Evolutionary conservation across 2,888 invertebrate genomes (phyloP), one percentile per base, ranked within the genome.

Genomic region (Leucophenga maculata): DNA sequence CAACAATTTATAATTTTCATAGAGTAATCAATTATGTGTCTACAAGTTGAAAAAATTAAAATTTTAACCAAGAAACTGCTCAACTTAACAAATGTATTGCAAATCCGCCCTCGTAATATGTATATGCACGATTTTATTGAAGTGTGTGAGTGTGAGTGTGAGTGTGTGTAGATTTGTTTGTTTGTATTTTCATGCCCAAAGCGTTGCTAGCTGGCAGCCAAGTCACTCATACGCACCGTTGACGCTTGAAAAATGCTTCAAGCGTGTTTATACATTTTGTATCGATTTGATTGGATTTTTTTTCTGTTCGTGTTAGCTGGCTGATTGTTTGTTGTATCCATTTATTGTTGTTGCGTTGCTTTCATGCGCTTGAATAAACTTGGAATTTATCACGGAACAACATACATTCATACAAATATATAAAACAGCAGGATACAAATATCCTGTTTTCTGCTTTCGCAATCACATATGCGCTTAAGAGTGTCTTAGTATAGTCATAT

Each of bases 271-370:
- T 48, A 26, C 26, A 64, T 72, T 72, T 73, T 81, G 82, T 82
- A 82, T 82, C 82, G 81, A 82, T 82, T 82, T 83, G 81, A 82
- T 82, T 81, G 82, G 84, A 81, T 78, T 84, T 73, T 69, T 74
- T 22, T 69, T 73, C 82, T 80, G 75, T 74, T 80, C 75, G 73
- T 32, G 31, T 69, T 70, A 73, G 71, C 74, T 83, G 80, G 75
- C 74, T 60, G 60, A 72, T 74, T 20, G 55, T 59, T 46, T 39
- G 39, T 39, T 39, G 39, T 39, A 39, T 32, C 8, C 50, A 39
- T 57, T 69, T 46, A 44, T 65, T 72, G 70, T 62, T 20, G 69
- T 57, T 69, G 44, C 65, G 67, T 66, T 11, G 48, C 3, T 32
- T 18, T 22, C 11, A 57, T 70, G 69, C 26, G 39, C 39, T 39